phyloP scores from a whole-genome alignment of 1,140 invertebrate species.

The Drosophila asahinai region DNA sequence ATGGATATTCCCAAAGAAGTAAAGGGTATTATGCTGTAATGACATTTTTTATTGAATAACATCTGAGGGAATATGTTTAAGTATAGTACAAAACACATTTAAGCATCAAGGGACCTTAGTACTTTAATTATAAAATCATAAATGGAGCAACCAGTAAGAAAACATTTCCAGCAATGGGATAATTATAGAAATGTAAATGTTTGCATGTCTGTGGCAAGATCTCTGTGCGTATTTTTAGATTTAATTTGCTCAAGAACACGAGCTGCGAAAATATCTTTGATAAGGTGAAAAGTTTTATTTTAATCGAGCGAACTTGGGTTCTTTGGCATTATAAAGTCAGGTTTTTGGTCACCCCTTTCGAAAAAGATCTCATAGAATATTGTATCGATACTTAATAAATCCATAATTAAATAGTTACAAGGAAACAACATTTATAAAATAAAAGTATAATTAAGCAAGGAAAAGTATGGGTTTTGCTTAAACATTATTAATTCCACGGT shows the following conservation, averaged over 20 bases:
- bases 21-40: not conserved
- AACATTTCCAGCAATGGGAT: too few relatives aligned
- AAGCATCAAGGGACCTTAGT: not conserved
- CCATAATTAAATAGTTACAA: not conserved
- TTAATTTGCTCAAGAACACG: too few relatives aligned
- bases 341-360: too few relatives aligned
- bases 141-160: too few relatives aligned
- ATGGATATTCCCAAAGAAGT: not conserved
- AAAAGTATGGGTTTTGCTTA: conserved; percentile 1
- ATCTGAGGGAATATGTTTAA: not conserved
- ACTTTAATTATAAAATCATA: too few relatives aligned
- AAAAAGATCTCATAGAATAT: not conserved
- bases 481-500: not conserved
- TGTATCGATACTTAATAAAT: not conserved
- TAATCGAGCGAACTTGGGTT: too few relatives aligned
- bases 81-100: not conserved
- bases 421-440: conserved; percentile 3
- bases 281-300: too few relatives aligned
- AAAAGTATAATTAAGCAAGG: conserved; percentile 8
- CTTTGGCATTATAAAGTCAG: too few relatives aligned
- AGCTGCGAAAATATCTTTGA: too few relatives aligned
- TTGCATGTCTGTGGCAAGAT: not conserved
- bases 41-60: not conserved
- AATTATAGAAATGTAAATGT: not conserved
- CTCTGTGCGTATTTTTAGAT: too few relatives aligned